Evolutionary conservation across 1,140 invertebrate species (phyloP), one percentile per base, ranked within the genome.

Genomic region (Tetramorium alpestre): DNA sequence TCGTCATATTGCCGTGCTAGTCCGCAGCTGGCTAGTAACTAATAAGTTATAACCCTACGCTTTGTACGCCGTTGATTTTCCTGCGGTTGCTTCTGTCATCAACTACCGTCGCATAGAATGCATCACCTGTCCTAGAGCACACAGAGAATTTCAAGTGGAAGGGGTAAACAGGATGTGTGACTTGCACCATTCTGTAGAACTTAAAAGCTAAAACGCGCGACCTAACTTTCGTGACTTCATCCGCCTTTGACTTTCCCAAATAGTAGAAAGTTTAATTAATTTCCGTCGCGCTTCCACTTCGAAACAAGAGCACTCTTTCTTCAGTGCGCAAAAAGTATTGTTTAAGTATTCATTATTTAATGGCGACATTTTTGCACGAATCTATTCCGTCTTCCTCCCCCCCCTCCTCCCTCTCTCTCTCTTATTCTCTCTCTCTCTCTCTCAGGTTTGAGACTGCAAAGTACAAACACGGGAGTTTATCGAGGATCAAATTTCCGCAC

Each of bases 31-130:
- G 56, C 25, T 78, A 62, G 18, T 54, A 56, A 54, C 78, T 47
- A 82, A 73, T 84, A 84, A 84, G 54, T 84, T 62, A 49, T 49
- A 84, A 84, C 54, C 13, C 3, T 49, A 41, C 41, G 65, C 54
- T 82, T 82, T 60, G 80, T 75, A 41, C 80, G 41, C 18, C 51
- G 65, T 88, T 76, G 77, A 88, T 88, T 67, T 54, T 70, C 33
- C 33, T 22, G 41, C 16, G 65, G 67, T 84, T 51, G 86, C 54
- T 47, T 49, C 44, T 44, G 58, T 33, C 49, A 88, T 65, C 62
- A 64, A 73, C 25, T 60, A 88, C 78, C 64, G 54, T 65, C 47
- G 67, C 58, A 41, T 44, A 76, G 62, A 77, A 87, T 62, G 28
- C 25, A 73, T 51, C 25, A 64, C 33, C 51, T 67, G 76, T 51